Base-by-base conservation (phyloP, 2,888 invertebrate species). In the Carterocephalus palaemon region DNA sequence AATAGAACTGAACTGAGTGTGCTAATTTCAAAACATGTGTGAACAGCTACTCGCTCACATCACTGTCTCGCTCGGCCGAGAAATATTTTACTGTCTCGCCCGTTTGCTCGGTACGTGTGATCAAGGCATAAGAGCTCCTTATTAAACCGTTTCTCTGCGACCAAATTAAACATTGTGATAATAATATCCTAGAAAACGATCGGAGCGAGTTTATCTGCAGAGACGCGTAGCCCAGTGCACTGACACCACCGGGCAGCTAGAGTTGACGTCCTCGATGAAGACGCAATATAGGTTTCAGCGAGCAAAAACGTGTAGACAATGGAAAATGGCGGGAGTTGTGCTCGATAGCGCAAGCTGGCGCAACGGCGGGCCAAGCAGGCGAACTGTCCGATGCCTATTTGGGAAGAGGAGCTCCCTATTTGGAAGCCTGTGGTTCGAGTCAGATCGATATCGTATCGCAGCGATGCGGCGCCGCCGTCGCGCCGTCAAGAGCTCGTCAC, bases 401-500 rank as follows among this genome's bases (percentile, higher is more conserved):
- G 66, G 84, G 83, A 56, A 75, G 59, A 62, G 65, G 56, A 64
- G 52, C 54, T 55, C 84, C 86, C 75, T 84, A 86, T 86, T 85
- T 76, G 86, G 86, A 83, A 86, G 71, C 75, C 85, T 86, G 84
- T 67, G 68, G 63, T 71, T 73, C 83, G 73, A 78, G 79, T 72
- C 67, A 68, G 79, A 81, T 83, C 76, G 64, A 72, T 79, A 83
- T 82, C 81, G 65, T 62, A 28, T 48, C 60, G 59, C 63, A 64
- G 64, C 64, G 70, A 60, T 64, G 68, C 68, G 49, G 45, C 52
- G 38, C 54, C 54, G n/a, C n/a, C n/a, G n/a, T n/a, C n/a, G n/a
- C 62, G 42, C 62, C 66, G 69, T 72, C 81, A 74, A 50, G 67
- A 48, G 57, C 55, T 70, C 69, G 65, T 83, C 82, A 77, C 64